Evolutionary conservation across 2,888 invertebrate genomes (phyloP).

Genomic region (Tridacna crocea): DNA sequence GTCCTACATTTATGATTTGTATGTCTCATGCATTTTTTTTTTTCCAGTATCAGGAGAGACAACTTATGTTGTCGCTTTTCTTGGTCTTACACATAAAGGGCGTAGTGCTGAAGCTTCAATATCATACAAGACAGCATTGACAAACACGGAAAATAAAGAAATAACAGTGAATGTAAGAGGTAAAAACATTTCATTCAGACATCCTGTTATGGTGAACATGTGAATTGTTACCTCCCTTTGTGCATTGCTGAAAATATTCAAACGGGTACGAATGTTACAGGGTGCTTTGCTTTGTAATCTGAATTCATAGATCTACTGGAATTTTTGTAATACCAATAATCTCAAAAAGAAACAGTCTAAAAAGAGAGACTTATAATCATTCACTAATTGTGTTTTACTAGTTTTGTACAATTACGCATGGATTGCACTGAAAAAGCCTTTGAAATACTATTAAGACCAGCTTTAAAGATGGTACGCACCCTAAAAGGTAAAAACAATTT

Average conservation of each 20-base stretch:
- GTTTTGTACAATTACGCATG: too few species aligned
- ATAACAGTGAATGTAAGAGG: conserved; percentile 8
- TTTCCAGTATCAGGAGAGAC: not conserved
- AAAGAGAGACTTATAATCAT: too few species aligned
- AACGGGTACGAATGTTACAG: not conserved
- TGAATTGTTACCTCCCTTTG: not conserved
- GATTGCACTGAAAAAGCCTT: not conserved
- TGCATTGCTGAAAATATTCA: not conserved
- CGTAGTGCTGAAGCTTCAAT: not conserved
- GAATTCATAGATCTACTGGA: too few species aligned
- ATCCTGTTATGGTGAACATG: too few species aligned
- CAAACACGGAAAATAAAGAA: not conserved
- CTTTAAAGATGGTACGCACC: too few species aligned
- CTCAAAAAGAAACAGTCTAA: not conserved
- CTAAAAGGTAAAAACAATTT: too few species aligned
- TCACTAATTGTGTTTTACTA: too few species aligned
- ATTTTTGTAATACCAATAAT: too few species aligned
- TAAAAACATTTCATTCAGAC: not conserved
- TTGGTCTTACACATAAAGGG: not conserved
- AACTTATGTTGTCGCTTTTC: conserved; percentile 9
- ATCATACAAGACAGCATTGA: not conserved
- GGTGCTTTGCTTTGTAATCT: not conserved
- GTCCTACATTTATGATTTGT: too few species aligned
- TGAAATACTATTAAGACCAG: not conserved
- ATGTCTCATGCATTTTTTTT: not conserved